A percentile compares a stretch with the other conserved stretches of the same genome.
These are phyloP conservation scores for Ammospiza nelsoni DNA, from an alignment of 2,113 vertebrate genomes.

Conservation along the genomic window DNA sequence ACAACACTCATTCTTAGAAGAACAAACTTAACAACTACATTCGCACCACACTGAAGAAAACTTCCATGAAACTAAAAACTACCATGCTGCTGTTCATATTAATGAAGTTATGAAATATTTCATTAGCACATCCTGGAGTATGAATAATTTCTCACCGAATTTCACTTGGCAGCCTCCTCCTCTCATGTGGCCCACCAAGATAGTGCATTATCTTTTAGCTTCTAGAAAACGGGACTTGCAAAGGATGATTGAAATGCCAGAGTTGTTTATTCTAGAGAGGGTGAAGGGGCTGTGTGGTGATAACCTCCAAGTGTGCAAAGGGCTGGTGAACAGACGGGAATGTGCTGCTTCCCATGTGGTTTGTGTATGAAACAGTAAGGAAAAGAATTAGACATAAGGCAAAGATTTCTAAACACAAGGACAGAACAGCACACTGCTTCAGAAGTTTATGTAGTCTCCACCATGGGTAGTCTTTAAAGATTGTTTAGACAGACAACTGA, in stretches of 20 bases:
- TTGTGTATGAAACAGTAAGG: not conserved
- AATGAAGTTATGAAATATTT: conserved; percentile 32
- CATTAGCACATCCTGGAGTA: conserved; percentile 26
- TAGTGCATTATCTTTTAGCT: not conserved
- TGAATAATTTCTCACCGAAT: conserved; percentile 40
- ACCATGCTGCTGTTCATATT: not conserved
- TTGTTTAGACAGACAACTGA: not conserved
- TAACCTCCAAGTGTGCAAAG: not conserved
- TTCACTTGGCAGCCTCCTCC: not conserved
- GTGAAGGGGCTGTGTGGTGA: not conserved
- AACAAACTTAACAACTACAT: not conserved
- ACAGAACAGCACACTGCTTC: not conserved
- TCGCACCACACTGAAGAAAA: not conserved
- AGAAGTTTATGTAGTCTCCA: not conserved
- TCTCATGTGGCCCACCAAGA: not conserved
- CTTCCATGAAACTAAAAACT: not conserved
- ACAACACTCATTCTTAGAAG: not conserved
- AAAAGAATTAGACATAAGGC: not conserved
- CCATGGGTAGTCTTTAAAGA: not conserved
- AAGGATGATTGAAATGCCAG: not conserved
- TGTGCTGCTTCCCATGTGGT: not conserved
- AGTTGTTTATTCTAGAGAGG: not conserved
- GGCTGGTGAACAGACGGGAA: not conserved
- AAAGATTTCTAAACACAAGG: conserved; percentile 21
- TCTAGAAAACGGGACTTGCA: not conserved